These are phyloP conservation scores for Erpobdella octoculata DNA, from an alignment of 2,888 invertebrate species.

Conservation along the genomic window DNA sequence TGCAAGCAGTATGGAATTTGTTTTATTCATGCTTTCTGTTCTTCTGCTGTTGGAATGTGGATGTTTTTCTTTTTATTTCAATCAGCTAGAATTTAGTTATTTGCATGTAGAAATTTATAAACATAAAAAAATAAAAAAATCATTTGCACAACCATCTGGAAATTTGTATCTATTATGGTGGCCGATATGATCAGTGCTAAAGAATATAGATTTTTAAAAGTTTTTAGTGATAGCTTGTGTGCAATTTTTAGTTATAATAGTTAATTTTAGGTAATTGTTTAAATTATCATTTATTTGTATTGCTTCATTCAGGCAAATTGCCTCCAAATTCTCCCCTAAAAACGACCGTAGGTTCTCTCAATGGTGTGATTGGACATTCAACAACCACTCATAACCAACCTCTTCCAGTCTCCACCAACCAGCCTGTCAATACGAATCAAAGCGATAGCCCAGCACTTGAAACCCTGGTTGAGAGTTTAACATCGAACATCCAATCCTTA, in stretches of 20 bases:
- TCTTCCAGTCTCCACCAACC: background rate
- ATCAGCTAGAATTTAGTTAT: background rate
- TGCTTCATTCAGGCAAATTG: conserved; percentile 8
- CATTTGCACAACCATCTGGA: too few species aligned
- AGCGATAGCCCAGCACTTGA: conserved; percentile 32
- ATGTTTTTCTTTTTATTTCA: background rate
- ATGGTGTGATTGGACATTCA: background rate
- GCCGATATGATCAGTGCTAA: too few species aligned
- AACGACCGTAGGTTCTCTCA: background rate
- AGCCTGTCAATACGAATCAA: background rate
- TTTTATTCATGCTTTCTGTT: too few species aligned
- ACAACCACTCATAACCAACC: background rate
- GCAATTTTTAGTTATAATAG: background rate
- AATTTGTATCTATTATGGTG: too few species aligned
- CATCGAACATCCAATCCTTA: too few species aligned
- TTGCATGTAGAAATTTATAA: too few species aligned
- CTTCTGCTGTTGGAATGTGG: too few species aligned
- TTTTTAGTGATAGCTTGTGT: background rate
- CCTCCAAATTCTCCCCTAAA: conserved; percentile 7
- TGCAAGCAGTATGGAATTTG: conserved; percentile 31
- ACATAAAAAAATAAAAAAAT: too few species aligned
- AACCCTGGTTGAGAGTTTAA: too few species aligned
- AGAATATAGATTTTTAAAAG: background rate
- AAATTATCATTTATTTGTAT: too few species aligned
- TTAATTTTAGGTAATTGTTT: background rate